Evolutionary conservation across 2,113 vertebrate species (phyloP).

Genomic region (Monopterus albus): DNA sequence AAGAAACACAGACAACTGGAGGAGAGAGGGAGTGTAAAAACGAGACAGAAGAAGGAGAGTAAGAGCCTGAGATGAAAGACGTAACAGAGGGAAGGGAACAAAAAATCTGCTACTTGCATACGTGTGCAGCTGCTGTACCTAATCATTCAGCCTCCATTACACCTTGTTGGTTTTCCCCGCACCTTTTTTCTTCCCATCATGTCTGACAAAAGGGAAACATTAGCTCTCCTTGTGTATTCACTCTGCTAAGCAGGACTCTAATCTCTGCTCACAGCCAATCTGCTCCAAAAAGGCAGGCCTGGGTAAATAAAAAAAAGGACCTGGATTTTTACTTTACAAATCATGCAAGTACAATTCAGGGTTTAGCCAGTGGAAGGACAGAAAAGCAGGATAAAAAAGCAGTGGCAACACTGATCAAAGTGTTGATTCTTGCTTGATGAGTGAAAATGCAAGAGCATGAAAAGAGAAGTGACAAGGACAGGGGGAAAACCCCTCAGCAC

Average conservation of each 20-base stretch:
- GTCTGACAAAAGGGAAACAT: constrained; percentile 79
- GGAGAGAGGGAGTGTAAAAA: constrained; percentile 50
- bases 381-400: not conserved
- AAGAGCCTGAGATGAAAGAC: constrained; percentile 42
- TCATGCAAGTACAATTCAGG: constrained; percentile 14
- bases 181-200: constrained; percentile 82
- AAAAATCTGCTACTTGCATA: constrained; percentile 41
- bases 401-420: not conserved
- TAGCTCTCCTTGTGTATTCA: constrained; percentile 56
- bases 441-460: constrained; percentile 26
- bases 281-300: constrained; percentile 50
- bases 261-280: constrained; percentile 66
- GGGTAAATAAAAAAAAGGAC: constrained; percentile 49
- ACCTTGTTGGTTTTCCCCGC: constrained; percentile 59
- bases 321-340: constrained; percentile 60
- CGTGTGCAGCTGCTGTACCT: constrained; percentile 55
- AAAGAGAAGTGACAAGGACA: constrained; percentile 43
- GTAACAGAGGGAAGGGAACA: constrained; percentile 37
- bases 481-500: constrained; percentile 55
- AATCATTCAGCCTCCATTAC: constrained; percentile 63
- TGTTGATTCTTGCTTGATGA: not conserved
- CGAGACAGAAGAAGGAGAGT: constrained; percentile 43
- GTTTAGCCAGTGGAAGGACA: not conserved
- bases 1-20: constrained; percentile 37
- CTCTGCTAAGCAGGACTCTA: constrained; percentile 68